phyloP scores from a whole-genome alignment of 1,140 invertebrate species.

The Heliothis subflexa region DNA sequence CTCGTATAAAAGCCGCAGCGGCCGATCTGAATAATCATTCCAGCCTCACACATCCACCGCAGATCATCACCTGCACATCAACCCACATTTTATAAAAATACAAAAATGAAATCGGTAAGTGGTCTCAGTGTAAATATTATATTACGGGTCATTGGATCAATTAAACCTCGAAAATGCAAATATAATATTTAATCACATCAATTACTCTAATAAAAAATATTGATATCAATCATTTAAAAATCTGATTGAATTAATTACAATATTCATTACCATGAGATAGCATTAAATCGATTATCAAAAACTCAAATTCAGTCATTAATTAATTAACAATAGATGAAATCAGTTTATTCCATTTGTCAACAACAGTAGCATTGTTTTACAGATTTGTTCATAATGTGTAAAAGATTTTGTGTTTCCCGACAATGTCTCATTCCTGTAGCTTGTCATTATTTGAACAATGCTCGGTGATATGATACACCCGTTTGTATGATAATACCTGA shows the following conservation, averaged over 20 bases:
- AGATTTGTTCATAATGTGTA: not conserved
- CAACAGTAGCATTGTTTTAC: not conserved
- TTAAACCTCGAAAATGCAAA: conserved; percentile 1
- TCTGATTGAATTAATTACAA: not conserved
- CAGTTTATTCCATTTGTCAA: not conserved
- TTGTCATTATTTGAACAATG: conserved; percentile 42
- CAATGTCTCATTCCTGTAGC: conserved; percentile 2
- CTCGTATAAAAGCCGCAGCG: conserved; percentile 76
- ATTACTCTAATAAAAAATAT: not conserved
- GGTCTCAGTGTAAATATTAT: conserved; percentile 29
- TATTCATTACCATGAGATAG: not conserved
- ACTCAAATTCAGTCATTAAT: no score
- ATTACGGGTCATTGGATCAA: conserved; percentile 10
- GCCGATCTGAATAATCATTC: conserved; percentile 83
- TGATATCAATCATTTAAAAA: not conserved
- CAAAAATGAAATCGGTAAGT: conserved; percentile 82
- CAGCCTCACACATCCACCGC: conserved; percentile 74
- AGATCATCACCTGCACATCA: conserved; percentile 65
- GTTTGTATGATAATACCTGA: conserved; percentile 35
- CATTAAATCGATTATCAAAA: no score
- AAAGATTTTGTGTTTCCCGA: not conserved
- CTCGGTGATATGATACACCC: conserved; percentile 37
- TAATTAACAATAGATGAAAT: not conserved
- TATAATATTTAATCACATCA: not conserved
- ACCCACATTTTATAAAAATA: conserved; percentile 57